These are phyloP conservation scores for Girardia tigrina DNA, from an alignment of 2,888 invertebrate species.

Conservation along the genomic window DNA sequence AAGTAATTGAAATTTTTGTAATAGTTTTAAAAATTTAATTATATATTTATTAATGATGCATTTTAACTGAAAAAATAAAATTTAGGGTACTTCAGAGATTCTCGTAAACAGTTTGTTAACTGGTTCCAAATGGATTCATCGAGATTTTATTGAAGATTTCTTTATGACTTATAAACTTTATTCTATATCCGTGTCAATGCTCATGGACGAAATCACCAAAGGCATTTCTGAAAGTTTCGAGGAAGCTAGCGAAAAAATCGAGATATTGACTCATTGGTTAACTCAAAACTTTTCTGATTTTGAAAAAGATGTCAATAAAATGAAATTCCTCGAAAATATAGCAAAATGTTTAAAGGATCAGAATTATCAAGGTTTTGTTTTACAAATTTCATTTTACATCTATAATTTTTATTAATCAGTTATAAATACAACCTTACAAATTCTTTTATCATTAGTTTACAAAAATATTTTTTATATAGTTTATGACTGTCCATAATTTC, in stretches of 20 bases:
- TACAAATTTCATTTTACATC: no score
- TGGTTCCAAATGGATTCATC: background rate
- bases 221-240: background rate
- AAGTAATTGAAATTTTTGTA: no score
- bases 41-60: no score
- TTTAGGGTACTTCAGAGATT: background rate
- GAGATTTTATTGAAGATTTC: conserved; percentile 9
- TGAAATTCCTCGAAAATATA: background rate
- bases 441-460: no score
- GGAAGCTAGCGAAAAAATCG: background rate
- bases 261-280: background rate
- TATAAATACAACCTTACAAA: no score
- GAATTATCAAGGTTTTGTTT: background rate
- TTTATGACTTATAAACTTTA: background rate
- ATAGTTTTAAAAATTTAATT: no score
- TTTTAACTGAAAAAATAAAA: no score
- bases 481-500: no score
- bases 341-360: background rate
- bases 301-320: background rate
- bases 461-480: no score
- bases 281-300: background rate
- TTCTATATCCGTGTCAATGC: background rate
- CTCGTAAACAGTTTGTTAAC: background rate
- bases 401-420: no score
- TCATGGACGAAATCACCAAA: background rate